Evolutionary conservation across 2,888 invertebrate species (phyloP), one percentile per base, ranked within the genome.

Genomic region (Nysson spinosus): DNA sequence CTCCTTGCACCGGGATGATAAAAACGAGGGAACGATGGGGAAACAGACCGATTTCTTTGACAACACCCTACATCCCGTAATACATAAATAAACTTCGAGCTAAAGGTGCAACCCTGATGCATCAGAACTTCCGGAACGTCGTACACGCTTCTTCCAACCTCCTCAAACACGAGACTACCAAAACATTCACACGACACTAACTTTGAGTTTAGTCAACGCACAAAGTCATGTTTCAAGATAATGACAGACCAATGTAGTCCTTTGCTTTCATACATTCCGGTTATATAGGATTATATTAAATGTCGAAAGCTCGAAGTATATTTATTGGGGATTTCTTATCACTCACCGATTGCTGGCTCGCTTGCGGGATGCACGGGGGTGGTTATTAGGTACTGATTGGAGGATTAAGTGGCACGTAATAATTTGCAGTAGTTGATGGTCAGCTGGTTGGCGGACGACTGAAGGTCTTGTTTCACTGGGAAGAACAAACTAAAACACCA

Each of bases 381-480:
- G 44, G 14, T 14, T 24, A 30, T 22, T 4, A 16, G 3, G 4
- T 26, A 11, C 3, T 1, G 37, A 1, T 4, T 5, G 3, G 22
- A 14, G 0, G 32, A 32, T n/a, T 20, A 1, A 30, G 34, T 16
- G 37, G 32, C 43, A 12, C 49, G 40, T 34, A 43, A 50, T 30
- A 28, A 30, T 30, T 67, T 37, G 49, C 62, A 37, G 26, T 51
- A 20, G 32, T 47, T 40, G 39, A 17, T 22, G 28, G 52, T 65
- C 74, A 70, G 75, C 52, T 51, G 51, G 28, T 54, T 30, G 43
- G 49, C 30, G 56, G 55, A 62, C 70, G 61, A 62, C 65, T 43
- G 43, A 37, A 24, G 34, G 40, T 35, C 35, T 55, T 24, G 24
- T 28, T 55, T 46, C 54, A 56, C 58, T 51, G 43, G 52, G 24